These are phyloP conservation scores for Oncorhynchus tshawytscha DNA, from an alignment of 2,113 vertebrate genomes.

Conservation along the genomic window DNA sequence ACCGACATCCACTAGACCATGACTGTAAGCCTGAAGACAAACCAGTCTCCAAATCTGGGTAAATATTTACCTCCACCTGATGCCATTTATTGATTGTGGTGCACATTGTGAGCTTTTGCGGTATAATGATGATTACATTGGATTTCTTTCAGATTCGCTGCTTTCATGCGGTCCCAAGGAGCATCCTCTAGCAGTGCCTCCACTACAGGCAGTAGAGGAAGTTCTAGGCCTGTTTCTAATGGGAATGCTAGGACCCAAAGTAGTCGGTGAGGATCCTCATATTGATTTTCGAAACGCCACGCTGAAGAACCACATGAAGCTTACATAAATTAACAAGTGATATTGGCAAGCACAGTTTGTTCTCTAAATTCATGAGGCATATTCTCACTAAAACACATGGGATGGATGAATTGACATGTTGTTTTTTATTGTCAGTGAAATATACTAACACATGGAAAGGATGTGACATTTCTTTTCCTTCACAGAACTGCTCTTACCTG, in stretches of 20 bases:
- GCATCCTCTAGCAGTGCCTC: constrained; percentile 50
- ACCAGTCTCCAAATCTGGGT: constrained; percentile 78
- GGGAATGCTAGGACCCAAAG: constrained; percentile 57
- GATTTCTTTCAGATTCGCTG: constrained; percentile 69
- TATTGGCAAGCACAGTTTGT: no score
- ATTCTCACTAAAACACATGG: no score
- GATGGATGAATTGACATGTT: no score
- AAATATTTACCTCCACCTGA: constrained; percentile 25
- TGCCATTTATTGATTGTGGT: not conserved
- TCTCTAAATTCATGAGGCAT: not conserved
- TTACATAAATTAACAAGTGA: no score
- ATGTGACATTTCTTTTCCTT: not conserved
- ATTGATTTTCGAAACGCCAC: not conserved
- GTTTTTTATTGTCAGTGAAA: not conserved
- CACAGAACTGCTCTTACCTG: not conserved
- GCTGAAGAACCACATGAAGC: not conserved
- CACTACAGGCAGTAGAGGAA: constrained; percentile 51
- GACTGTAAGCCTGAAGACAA: constrained; percentile 72
- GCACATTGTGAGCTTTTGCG: not conserved
- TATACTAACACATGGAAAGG: not conserved
- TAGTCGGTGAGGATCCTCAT: constrained; percentile 67
- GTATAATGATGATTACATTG: not conserved
- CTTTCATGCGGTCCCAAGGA: constrained; percentile 70
- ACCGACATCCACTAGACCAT: constrained; percentile 89
- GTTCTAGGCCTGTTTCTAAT: constrained; percentile 58